Evolutionary conservation across 2,888 invertebrate genomes (phyloP), one percentile per base, ranked within the genome.

Genomic region (Hydriomena furcata): DNA sequence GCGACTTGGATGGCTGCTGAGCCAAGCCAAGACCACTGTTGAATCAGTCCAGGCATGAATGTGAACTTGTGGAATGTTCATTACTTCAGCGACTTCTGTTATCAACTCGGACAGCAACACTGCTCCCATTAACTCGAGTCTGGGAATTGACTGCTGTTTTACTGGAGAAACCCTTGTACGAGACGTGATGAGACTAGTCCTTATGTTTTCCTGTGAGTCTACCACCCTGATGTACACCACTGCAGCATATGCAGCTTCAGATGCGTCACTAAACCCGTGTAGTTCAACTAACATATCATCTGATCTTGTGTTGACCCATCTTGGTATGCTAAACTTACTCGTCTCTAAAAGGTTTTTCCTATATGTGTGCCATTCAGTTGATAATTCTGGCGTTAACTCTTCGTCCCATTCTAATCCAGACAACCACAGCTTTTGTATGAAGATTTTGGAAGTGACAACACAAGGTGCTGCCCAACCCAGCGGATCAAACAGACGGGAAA

Each of bases 391-490:
- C 1, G 37, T 17, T 2, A 38, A 10, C 3, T 10, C 30, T 8
- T 69, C 61, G 47, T 71, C 70, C 71, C 73, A 73, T 0, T 17
- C 54, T 10, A 60, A 30, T 4, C 66, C 66, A 1, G 56, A 37
- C 7, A 68, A 23, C 71, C 73, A 73, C 1, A 71, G 35, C 38
- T 56, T 62, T 44, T 73, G 70, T 2, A 73, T 70, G 2, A 71
- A 60, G 7, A 68, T 42, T 25, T 75, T 71, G 0, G 66, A 61
- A 5, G 20, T 41, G 8, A 71, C 51, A 0, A 71, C 57, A 1
- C 17, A 27, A 0, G 67, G 69, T 0, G 69, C 63, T 0, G 66
- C 31, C 71, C 72, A 74, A 0, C 72, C 73, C 0, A 71, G 23
- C 0, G 71, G 71, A 36, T 72, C 69, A 36, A 62, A 76, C 1